A percentile compares a stretch with the other conserved stretches of the same genome.
Conservation (phyloP, 2,888 invertebrate genomes). For the Eurytoma adleriae region DNA sequence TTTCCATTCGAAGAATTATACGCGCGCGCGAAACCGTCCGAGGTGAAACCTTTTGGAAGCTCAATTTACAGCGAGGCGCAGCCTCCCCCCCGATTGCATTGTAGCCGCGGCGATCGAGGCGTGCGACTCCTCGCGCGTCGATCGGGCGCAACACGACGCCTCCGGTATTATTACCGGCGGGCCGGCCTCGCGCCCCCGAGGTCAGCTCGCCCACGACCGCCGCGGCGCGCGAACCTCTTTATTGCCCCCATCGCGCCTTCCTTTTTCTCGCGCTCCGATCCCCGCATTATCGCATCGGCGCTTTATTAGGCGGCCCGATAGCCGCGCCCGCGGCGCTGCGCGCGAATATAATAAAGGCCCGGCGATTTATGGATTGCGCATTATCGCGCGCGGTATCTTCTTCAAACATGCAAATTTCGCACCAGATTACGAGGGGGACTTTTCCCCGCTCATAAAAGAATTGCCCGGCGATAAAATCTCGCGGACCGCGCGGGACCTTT, state of each 20-base stretch:
- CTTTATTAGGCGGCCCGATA: constrained; percentile 40
- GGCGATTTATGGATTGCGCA: constrained; percentile 53
- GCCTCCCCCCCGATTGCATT: background rate
- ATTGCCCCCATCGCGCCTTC: constrained; percentile 38
- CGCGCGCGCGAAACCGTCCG: background rate
- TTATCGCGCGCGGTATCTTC: constrained; percentile 57
- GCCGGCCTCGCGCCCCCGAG: constrained; percentile 22
- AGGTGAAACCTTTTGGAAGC: no score
- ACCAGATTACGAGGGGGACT: constrained; percentile 32
- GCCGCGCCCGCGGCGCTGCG: constrained; percentile 4
- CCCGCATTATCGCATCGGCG: constrained; percentile 42
- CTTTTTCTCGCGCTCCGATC: constrained; percentile 1
- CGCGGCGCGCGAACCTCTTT: constrained; percentile 29
- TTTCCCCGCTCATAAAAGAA: constrained; percentile 39
- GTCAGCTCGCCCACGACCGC: constrained; percentile 45
- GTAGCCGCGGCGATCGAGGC: constrained; percentile 8
- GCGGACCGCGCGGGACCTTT: constrained; percentile 17
- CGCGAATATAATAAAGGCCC: constrained; percentile 44
- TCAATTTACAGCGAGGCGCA: no score
- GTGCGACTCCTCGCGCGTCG: constrained; percentile 33
- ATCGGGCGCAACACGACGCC: background rate
- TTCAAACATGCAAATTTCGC: constrained; percentile 57
- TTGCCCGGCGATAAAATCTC: constrained; percentile 35
- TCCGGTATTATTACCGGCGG: constrained; percentile 17
- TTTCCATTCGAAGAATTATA: background rate